These are phyloP conservation scores for Drosophila parvula DNA, from an alignment of 1,140 invertebrate species.

Conservation along the genomic window DNA sequence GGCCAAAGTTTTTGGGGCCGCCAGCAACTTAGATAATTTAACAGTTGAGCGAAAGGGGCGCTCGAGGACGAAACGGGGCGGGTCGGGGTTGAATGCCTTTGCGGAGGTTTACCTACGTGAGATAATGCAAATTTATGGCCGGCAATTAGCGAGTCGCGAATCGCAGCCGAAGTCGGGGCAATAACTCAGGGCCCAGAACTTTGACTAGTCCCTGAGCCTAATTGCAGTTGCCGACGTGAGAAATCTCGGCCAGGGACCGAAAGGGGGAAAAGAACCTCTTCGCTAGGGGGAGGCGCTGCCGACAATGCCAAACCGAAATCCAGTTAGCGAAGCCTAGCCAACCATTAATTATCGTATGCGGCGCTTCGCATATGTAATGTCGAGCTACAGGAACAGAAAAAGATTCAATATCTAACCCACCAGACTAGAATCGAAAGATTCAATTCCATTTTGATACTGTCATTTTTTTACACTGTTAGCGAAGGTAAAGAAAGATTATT, in stretches of 20 bases:
- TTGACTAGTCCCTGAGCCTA: conserved; percentile 64
- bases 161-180: conserved; percentile 64
- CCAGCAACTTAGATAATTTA: conserved; percentile 74
- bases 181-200: conserved; percentile 67
- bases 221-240: conserved; percentile 70
- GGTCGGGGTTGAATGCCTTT: conserved; percentile 32
- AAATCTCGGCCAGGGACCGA: conserved; percentile 49
- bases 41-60: conserved; percentile 37
- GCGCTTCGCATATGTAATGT: conserved; percentile 51
- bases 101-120: conserved; percentile 59
- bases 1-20: conserved; percentile 59
- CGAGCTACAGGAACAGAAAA: not conserved
- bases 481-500: not conserved
- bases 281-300: not conserved
- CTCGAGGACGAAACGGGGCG: not conserved
- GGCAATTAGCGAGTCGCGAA: conserved; percentile 77
- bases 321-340: conserved; percentile 53
- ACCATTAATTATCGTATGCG: conserved; percentile 67
- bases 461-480: no score
- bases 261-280: not conserved
- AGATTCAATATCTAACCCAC: not conserved
- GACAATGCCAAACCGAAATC: conserved; percentile 64
- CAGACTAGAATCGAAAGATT: not conserved
- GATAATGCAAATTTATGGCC: conserved; percentile 81
- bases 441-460: no score